Evolutionary conservation across 1,140 invertebrate species (phyloP), one percentile per base, ranked within the genome.

Genomic region (Drosophila lowei): DNA sequence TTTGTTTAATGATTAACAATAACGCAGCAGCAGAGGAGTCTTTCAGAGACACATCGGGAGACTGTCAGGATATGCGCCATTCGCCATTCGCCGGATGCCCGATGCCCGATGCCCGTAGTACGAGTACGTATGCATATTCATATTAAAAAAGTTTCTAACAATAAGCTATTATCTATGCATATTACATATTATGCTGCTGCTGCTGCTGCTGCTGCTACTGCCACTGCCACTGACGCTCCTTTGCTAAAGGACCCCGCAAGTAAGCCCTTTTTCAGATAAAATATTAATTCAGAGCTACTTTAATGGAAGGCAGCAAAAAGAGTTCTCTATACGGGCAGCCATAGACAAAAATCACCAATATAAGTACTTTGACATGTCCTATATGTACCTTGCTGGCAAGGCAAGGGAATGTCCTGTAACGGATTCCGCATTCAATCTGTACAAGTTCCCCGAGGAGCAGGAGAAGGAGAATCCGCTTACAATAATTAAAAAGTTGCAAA

Each of bases 401-500:
- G 34, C 23, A 25, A 25, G 23, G 34, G 34, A 34, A 34, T 38
- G 11, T 38, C 34, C 34, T 38, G 9, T 42, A 8, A 25, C 34
- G 50, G 41, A 30, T 21, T 67, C 5, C n/a, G 49, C 16, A 41
- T 66, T 15, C 30, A 46, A 56, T 50, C 30, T 43, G 8, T 63
- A 81, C 78, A 81, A 79, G 79, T 80, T 68, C 64, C 41, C 53
- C 58, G 30, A 44, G 57, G 62, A 47, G 72, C 23, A 25, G 23
- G 23, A 25, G 23, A 4, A 25, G 23, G 4, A 25, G 72, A 90
- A 90, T 86, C 86, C 81, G 86, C 72, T 90, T 90, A 90, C 63
- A 79, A 78, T 83, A 89, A 90, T 90, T 90, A 86, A 81, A 90
- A 89, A 89, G 86, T 89, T 81, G 85, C 84, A 80, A 89, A 89